Conservation (phyloP, 2,888 invertebrate species). For the Tipula unca region DNA sequence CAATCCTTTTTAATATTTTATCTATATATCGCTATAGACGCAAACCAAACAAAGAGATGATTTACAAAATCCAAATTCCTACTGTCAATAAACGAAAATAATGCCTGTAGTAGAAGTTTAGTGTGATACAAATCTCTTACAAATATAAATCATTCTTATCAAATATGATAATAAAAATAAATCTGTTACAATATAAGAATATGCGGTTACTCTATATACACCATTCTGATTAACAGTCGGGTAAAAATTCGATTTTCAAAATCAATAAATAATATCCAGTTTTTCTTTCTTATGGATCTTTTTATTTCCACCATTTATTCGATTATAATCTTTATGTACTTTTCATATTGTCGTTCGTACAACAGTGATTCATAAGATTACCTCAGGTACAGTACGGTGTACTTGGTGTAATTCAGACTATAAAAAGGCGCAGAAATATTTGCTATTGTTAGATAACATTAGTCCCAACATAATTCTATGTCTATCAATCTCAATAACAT, state of each 20-base stretch:
- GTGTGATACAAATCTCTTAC: slow-evolving; percentile 20
- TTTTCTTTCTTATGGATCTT: background rate
- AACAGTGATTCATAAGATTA: too few species aligned
- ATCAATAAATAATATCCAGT: background rate
- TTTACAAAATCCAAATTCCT: slow-evolving; percentile 21
- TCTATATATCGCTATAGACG: too few species aligned
- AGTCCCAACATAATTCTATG: too few species aligned
- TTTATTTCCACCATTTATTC: background rate
- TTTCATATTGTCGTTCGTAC: too few species aligned
- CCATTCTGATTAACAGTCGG: background rate
- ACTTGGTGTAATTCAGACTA: too few species aligned
- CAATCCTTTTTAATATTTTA: slow-evolving; percentile 18
- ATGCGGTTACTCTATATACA: background rate
- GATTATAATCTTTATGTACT: background rate
- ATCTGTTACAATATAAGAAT: background rate
- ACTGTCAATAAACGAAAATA: background rate
- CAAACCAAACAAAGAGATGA: slow-evolving; percentile 20
- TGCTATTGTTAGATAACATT: too few species aligned
- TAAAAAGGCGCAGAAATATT: too few species aligned
- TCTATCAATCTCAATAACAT: too few species aligned
- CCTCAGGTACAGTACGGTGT: too few species aligned
- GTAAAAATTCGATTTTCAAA: background rate
- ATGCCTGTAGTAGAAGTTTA: slow-evolving; percentile 14
- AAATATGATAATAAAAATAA: background rate
- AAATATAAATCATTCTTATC: slow-evolving; percentile 8